Evolutionary conservation across 1,140 invertebrate genomes (phyloP).

Genomic region (Caenorhabditis elegans): DNA sequence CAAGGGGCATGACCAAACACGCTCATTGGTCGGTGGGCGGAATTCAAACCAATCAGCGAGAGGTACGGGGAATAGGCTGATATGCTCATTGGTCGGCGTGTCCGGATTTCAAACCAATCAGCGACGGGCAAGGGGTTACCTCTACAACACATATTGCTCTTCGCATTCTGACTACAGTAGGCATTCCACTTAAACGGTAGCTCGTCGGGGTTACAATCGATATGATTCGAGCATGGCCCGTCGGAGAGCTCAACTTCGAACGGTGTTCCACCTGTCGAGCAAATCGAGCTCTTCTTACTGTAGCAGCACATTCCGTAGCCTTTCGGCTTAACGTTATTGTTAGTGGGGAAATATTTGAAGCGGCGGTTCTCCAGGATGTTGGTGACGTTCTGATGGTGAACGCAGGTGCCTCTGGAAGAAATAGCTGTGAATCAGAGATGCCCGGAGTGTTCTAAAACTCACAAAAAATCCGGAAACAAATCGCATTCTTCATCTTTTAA

Average conservation of each 20-base stretch:
- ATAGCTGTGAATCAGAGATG: background rate
- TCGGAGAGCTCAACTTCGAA: background rate
- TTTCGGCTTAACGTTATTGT: too few species aligned
- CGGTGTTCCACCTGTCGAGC: background rate
- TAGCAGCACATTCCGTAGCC: background rate
- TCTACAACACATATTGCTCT: background rate
- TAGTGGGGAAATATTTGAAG: background rate
- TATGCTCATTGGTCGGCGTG: too few species aligned
- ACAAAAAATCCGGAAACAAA: background rate
- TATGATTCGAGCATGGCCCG: background rate
- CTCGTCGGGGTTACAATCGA: background rate
- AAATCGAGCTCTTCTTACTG: background rate
- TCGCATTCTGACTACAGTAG: background rate
- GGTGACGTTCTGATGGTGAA: background rate
- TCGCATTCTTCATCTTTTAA: background rate
- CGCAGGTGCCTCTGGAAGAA: background rate
- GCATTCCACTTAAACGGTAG: background rate
- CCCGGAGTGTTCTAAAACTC: background rate
- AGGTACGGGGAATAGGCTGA: too few species aligned
- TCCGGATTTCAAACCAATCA: too few species aligned
- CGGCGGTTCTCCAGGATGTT: background rate
- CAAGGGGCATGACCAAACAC: too few species aligned
- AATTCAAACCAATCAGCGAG: too few species aligned
- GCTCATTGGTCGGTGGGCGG: too few species aligned
- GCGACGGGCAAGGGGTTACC: background rate